phyloP scores from a whole-genome alignment of 1,140 invertebrate species.

The Bombyx mandarina region DNA sequence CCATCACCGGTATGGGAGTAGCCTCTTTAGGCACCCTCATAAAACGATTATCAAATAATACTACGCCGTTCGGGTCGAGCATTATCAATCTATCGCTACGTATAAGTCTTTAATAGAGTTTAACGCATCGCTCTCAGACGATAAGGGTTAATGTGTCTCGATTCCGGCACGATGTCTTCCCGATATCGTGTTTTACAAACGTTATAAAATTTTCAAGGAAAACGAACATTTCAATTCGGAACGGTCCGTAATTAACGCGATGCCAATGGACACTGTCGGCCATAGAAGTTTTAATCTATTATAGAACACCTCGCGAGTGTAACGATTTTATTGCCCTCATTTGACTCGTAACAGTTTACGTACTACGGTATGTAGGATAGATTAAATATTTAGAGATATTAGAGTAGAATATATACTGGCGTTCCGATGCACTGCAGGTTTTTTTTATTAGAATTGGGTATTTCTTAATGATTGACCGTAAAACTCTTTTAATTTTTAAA shows the following conservation, averaged over 20 bases:
- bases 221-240: conserved; percentile 19
- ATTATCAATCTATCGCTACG: conserved; percentile 35
- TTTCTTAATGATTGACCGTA: no score
- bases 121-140: conserved; percentile 42
- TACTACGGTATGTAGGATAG: no score
- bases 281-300: no score
- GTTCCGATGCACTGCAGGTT: no score
- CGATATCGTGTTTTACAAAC: conserved; percentile 22
- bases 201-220: conserved; percentile 20
- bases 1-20: conserved; percentile 47
- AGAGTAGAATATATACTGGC: no score
- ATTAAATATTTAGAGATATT: no score
- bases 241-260: conserved; percentile 28
- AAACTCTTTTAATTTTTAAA: no score
- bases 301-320: no score
- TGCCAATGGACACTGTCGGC: not conserved
- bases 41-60: conserved; percentile 66
- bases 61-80: conserved; percentile 31
- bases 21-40: conserved; percentile 53
- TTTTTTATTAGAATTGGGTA: no score
- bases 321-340: no score
- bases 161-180: conserved; percentile 25
- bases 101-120: conserved; percentile 49
- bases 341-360: no score
- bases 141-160: conserved; percentile 30